A percentile compares a stretch with the other conserved stretches of the same genome.
Conservation (phyloP, 2,888 invertebrate genomes). For the Allolobophora icterica region DNA sequence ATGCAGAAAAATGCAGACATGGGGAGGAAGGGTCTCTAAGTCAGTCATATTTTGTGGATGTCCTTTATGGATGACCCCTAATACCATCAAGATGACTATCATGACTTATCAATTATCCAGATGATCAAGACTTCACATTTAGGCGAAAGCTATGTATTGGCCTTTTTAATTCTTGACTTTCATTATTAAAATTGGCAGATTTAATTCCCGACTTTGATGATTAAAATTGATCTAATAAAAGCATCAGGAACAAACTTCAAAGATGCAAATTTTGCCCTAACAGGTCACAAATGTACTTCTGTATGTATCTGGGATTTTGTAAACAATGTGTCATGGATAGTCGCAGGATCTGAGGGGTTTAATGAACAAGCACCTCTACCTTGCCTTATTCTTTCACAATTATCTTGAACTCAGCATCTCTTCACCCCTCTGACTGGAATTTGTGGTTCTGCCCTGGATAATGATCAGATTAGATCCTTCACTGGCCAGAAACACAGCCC, state of each 20-base stretch:
- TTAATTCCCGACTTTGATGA: too few species aligned
- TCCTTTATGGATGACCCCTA: too few species aligned
- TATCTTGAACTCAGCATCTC: background rate
- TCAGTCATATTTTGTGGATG: too few species aligned
- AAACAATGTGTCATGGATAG: background rate
- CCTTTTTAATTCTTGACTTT: too few species aligned
- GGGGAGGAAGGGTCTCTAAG: too few species aligned
- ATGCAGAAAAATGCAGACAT: too few species aligned
- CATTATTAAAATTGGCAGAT: background rate
- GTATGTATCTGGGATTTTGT: too few species aligned
- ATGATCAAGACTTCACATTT: too few species aligned
- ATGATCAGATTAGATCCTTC: background rate
- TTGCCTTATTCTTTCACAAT: background rate
- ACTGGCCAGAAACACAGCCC: background rate
- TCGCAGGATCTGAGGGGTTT: background rate
- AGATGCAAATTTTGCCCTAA: background rate
- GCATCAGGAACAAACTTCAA: background rate
- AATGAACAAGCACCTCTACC: background rate
- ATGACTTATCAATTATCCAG: too few species aligned
- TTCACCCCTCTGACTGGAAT: background rate
- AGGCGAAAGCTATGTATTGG: too few species aligned
- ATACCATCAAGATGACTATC: too few species aligned
- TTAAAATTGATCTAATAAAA: background rate
- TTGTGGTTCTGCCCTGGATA: background rate
- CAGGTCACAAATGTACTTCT: background rate